A percentile compares a stretch with the other conserved stretches of the same genome.
These are phyloP conservation scores for Lepidocyrtoides sp. DNA, from an alignment of 2,888 invertebrate species.

Conservation along the genomic window DNA sequence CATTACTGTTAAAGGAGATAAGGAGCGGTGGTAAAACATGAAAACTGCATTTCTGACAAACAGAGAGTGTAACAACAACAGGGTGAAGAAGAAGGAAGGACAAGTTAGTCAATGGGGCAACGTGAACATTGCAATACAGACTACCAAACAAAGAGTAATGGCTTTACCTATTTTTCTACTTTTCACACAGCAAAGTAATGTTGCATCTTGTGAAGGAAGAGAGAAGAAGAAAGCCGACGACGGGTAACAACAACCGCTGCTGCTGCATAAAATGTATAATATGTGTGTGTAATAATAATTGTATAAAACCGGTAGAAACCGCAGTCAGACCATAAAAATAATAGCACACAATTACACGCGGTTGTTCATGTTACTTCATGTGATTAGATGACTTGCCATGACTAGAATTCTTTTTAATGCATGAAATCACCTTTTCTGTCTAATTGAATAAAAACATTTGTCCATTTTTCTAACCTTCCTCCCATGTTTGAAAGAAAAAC, in stretches of 20 bases:
- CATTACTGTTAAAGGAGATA: background rate
- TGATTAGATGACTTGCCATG: conserved; percentile 52
- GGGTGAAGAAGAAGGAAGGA: background rate
- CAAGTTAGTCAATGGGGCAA: background rate
- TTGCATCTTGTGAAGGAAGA: background rate
- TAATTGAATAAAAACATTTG: conserved; percentile 66
- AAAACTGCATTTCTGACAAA: background rate
- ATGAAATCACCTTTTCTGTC: conserved; percentile 56
- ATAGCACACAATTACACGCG: conserved; percentile 47
- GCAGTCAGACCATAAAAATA: conserved; percentile 53
- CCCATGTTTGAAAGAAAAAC: conserved; percentile 13
- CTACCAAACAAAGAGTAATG: background rate
- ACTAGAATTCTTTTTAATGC: conserved; percentile 22
- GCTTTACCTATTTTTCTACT: background rate
- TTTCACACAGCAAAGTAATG: background rate
- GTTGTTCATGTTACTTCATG: conserved; percentile 60
- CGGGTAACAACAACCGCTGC: background rate
- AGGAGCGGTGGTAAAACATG: background rate
- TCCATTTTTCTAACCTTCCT: conserved; percentile 26
- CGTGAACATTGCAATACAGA: background rate
- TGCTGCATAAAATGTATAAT: conserved; percentile 2
- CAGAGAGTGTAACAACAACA: background rate
- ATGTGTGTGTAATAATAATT: conserved; percentile 33
- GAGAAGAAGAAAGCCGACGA: conserved; percentile 5
- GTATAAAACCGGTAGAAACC: conserved; percentile 53